phyloP scores from a whole-genome alignment of 64 coral and sea anemone genomes.

The Pachyseris speciosa region DNA sequence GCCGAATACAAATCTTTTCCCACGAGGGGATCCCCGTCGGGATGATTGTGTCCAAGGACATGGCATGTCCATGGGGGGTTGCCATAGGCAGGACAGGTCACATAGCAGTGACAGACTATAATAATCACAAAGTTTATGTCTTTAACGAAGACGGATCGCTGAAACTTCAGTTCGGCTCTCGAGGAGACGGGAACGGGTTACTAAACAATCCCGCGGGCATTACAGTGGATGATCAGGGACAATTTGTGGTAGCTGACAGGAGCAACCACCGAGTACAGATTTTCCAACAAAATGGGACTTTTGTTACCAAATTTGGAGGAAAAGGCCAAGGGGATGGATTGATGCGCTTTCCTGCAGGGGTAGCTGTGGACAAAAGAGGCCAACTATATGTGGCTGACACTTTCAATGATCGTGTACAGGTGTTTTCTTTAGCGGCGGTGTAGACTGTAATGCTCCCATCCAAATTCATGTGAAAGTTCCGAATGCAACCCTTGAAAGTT shows the following conservation, averaged over 20 bases:
- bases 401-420: slow-evolving; percentile 78
- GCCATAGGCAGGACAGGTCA: slow-evolving; percentile 34
- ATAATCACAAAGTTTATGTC: slow-evolving; percentile 66
- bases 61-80: slow-evolving; percentile 73
- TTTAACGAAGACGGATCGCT: slow-evolving; percentile 60
- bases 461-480: too few relatives aligned
- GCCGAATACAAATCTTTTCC: slow-evolving; percentile 81
- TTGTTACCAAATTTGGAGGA: slow-evolving; percentile 83
- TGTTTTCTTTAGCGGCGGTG: slow-evolving; percentile 78
- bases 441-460: too few relatives aligned
- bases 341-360: slow-evolving; percentile 77
- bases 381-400: slow-evolving; percentile 85
- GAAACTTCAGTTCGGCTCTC: slow-evolving; percentile 53
- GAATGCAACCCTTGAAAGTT: too few relatives aligned
- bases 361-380: slow-evolving; percentile 67
- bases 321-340: slow-evolving; percentile 74
- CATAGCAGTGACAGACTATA: slow-evolving; percentile 77
- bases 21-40: slow-evolving; percentile 38
- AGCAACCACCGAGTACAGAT: slow-evolving; percentile 87
- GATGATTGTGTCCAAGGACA: slow-evolving; percentile 40
- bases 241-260: slow-evolving; percentile 69
- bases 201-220: slow-evolving; percentile 81
- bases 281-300: slow-evolving; percentile 75
- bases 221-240: slow-evolving; percentile 72
- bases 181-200: slow-evolving; percentile 61